Base-by-base conservation (phyloP, 2,888 invertebrate species). In the Cyrtodaria siliqua region DNA sequence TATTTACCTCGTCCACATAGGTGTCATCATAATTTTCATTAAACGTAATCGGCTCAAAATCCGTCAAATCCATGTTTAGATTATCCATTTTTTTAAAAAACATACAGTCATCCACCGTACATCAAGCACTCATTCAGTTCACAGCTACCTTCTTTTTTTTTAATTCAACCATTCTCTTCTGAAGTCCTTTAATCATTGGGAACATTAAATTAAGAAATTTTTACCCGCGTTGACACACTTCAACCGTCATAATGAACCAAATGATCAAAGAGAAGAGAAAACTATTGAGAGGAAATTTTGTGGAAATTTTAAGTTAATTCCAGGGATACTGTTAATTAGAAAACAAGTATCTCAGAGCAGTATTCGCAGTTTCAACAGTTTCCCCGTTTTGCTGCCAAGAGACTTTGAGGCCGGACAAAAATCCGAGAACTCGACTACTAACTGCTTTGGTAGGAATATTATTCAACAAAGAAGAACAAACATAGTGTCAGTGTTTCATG, bases 381-480 rank as follows among this genome's bases (percentile, higher is more conserved):
- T 33, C 33, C 12, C 4, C 33, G 33, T 33, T 33, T 20, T 44
- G 44, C 44, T 6, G 44, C 20, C 6, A 18, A 3, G 4, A 20
- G 3, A 57, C 49, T 57, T 59, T 40, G 26, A 47, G 57, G 38
- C 47, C 40, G 67, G 67, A 67, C 67, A 67, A 67, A 67, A 67
- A 67, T 67, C 67, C 49, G 67, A 33, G 12, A 33, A 47, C 67
- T 57, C 24, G 53, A 53, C 64, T 64, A 72, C 63, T 33, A 33
- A 33, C 33, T 33, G 12, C 33, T 33, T 33, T 33, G 52, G 55
- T 69, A 69, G 66, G 69, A 68, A 72, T 33, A 33, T 71, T 71
- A 61, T 55, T 61, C 68, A 61, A 80, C 80, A 80, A 80, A 80
- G 76, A 60, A 67, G 62, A 66, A 64, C 61, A 80, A 77, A 77